Percentiles rank a stretch among this genome's conserved stretches.
Evolutionary conservation across 2,888 invertebrate species (phyloP).

Genomic region (Lacanobia wlatinum): DNA sequence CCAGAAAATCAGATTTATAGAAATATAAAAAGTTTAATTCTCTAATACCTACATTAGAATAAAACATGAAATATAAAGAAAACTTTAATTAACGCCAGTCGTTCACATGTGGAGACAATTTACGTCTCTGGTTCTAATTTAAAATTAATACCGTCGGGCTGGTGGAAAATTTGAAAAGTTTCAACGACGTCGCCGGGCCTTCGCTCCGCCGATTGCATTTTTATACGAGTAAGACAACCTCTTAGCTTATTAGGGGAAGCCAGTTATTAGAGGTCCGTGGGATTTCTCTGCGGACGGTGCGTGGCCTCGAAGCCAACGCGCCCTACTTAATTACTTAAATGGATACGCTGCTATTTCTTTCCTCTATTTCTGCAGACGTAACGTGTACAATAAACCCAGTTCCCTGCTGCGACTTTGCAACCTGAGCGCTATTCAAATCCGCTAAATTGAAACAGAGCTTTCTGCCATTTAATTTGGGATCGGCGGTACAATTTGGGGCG

Average conservation of each 20-base stretch:
- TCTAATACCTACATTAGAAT: slow-evolving; percentile 57
- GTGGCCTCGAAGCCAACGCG: slow-evolving; percentile 79
- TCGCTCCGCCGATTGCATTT: slow-evolving; percentile 87
- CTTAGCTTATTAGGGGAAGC: slow-evolving; percentile 89
- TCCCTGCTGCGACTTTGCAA: slow-evolving; percentile 65
- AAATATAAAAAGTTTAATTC: slow-evolving; percentile 45
- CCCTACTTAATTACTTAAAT: slow-evolving; percentile 88
- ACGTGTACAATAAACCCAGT: slow-evolving; percentile 78
- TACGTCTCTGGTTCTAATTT: slow-evolving; percentile 84
- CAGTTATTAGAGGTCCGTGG: slow-evolving; percentile 86
- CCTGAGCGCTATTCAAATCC: slow-evolving; percentile 73
- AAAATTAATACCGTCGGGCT: slow-evolving; percentile 86
- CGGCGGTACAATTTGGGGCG: slow-evolving; percentile 83
- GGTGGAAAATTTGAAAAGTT: slow-evolving; percentile 90
- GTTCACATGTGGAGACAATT: slow-evolving; percentile 84
- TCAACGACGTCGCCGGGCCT: slow-evolving; percentile 85
- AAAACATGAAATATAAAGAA: slow-evolving; percentile 72
- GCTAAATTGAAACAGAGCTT: slow-evolving; percentile 80
- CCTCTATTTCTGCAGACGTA: slow-evolving; percentile 74
- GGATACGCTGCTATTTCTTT: slow-evolving; percentile 80
- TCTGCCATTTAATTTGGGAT: slow-evolving; percentile 80
- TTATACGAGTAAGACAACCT: slow-evolving; percentile 88
- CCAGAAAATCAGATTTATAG: slow-evolving; percentile 36
- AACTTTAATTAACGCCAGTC: slow-evolving; percentile 81
- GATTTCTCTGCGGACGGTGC: slow-evolving; percentile 83